Evolutionary conservation across 1,140 invertebrate species (phyloP).

Genomic region (Portunus trituberculatus): DNA sequence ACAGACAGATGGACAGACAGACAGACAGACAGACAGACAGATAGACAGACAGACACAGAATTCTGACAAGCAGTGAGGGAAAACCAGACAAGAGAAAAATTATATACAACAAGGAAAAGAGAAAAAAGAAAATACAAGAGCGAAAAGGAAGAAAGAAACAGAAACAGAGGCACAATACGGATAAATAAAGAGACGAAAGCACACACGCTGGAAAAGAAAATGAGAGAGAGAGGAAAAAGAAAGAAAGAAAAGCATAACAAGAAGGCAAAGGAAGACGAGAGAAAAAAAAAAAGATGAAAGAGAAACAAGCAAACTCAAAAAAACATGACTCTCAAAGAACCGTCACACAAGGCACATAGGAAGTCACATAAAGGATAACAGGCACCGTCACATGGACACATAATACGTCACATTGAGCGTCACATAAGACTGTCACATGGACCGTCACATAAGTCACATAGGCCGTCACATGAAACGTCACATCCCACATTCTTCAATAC

Average conservation of each 20-base stretch:
- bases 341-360: no score
- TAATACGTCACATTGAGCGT: no score
- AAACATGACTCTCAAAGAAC: no score
- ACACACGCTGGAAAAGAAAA: background rate
- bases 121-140: background rate
- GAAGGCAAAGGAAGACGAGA: background rate
- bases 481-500: no score
- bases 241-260: no score
- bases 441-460: no score
- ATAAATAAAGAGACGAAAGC: background rate
- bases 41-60: constrained; percentile 11
- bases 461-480: no score
- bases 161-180: background rate
- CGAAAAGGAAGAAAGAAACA: background rate
- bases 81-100: background rate
- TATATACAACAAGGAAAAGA: background rate
- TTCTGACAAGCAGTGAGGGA: background rate
- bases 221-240: no score
- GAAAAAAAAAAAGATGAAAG: background rate
- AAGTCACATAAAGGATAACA: no score
- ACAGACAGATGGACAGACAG: background rate
- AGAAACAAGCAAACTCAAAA: background rate
- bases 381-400: no score
- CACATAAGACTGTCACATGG: no score
- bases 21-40: constrained; percentile 25